Evolutionary conservation across 2,797 vertebrate genomes (phyloP), one percentile per base, ranked within the genome.

Genomic region (Hapalemur alaotrensis): DNA sequence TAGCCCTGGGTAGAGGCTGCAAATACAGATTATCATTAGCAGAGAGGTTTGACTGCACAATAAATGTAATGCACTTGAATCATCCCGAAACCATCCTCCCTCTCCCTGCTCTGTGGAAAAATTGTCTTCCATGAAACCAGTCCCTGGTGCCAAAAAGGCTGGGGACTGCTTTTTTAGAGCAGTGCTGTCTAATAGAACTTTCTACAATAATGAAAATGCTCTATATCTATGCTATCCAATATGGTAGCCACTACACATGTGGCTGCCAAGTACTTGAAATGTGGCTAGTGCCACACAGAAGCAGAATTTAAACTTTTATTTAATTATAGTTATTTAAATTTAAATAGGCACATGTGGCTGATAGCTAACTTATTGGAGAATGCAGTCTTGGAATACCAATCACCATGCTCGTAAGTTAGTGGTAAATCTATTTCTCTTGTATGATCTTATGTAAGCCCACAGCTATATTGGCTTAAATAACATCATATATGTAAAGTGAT

Each of bases 321-420:
- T 90, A 46, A 93, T 79, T 89, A 59, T 61, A 83, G 87, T 59
- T 35, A 92, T 85, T 86, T 82, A 86, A 85, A 80, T 73, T 57
- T 50, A 89, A 95, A 73, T 50, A 91, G 48, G 50, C 30, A 73
- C 46, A 76, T 13, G 23, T 46, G 61, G 43, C 61, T 88, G 86
- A 38, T 72, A 38, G 46, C 41, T 88, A 81, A 79, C 35, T 92
- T 69, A 72, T 46, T 43, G 41, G 15, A 93, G 15, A 69, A 15
- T 50, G 15, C 5, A 69, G 0, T 89, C 12, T 67, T n/a, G 38
- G 28, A 76, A 20, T 14, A 46, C 23, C 15, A 22, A 20, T 75
- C n/a, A 46, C 43, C 15, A 61, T 35, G 0, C 54, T 96, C 20
- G 52, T 63, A 43, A 96, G 63, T 46, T 73, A 69, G 22, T 73